phyloP scores from a whole-genome alignment of 2,888 invertebrate genomes.

The Andrena dorsata region DNA sequence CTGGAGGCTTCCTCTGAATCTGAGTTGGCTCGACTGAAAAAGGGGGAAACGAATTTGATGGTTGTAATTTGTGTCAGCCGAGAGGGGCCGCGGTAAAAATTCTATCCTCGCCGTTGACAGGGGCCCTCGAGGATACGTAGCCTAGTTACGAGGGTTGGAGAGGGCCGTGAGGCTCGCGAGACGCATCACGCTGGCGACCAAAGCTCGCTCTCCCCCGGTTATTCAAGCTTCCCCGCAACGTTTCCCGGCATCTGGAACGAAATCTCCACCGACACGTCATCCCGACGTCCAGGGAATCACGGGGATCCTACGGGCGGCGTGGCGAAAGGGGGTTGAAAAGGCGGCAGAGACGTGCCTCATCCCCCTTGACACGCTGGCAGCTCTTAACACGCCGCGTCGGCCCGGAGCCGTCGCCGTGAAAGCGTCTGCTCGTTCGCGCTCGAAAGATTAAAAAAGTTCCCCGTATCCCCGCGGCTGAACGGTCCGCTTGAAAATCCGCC shows the following conservation, averaged over 20 bases:
- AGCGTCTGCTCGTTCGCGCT: slow-evolving; percentile 62
- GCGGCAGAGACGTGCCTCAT: slow-evolving; percentile 41
- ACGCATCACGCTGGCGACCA: slow-evolving; percentile 45
- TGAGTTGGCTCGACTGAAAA: background rate
- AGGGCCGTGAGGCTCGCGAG: slow-evolving; percentile 45
- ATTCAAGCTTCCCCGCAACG: slow-evolving; percentile 57
- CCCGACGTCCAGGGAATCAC: slow-evolving; percentile 60
- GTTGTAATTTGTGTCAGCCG: slow-evolving; percentile 37
- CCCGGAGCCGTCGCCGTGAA: slow-evolving; percentile 62
- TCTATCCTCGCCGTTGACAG: slow-evolving; percentile 64
- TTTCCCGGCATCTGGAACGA: slow-evolving; percentile 65
- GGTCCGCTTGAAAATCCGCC: slow-evolving; percentile 4
- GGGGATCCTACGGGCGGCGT: slow-evolving; percentile 45
- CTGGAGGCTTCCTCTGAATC: background rate
- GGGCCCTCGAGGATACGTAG: slow-evolving; percentile 49
- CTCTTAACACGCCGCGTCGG: slow-evolving; percentile 67
- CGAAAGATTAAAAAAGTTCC: slow-evolving; percentile 58
- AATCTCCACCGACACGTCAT: slow-evolving; percentile 71
- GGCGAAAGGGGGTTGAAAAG: slow-evolving; percentile 13
- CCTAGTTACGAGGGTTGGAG: slow-evolving; percentile 46
- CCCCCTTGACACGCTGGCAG: slow-evolving; percentile 39
- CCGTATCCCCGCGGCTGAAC: slow-evolving; percentile 1
- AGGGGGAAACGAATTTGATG: slow-evolving; percentile 26
- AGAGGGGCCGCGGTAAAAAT: slow-evolving; percentile 53
- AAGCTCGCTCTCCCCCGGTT: slow-evolving; percentile 41